Evolutionary conservation across 2,797 vertebrate species (phyloP).

Genomic region (Eulemur coronatus): DNA sequence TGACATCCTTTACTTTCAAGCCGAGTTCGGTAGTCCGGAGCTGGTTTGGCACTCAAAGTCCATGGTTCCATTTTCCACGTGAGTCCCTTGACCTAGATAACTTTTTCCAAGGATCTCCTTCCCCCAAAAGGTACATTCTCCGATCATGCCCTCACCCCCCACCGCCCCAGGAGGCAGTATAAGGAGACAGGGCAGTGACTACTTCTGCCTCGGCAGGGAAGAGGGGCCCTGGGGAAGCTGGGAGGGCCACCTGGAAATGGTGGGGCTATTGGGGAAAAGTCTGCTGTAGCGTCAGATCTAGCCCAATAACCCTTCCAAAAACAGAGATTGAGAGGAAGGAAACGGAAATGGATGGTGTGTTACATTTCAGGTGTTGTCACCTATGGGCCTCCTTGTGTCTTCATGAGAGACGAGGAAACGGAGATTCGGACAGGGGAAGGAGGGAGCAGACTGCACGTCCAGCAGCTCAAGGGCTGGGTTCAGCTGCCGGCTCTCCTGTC

Average conservation of each 20-base stretch:
- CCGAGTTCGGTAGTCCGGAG: not conserved
- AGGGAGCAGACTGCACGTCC: rapidly evolving
- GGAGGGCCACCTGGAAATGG: not conserved
- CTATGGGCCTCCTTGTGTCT: not conserved
- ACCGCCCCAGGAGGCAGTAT: not conserved
- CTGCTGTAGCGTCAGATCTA: not conserved
- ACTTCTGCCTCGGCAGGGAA: not conserved
- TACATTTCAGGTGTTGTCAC: not conserved
- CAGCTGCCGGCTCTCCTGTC: not conserved
- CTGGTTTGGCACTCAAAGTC: not conserved
- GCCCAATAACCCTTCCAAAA: not conserved
- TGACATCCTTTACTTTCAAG: not conserved
- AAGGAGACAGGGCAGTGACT: not conserved
- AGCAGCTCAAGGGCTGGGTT: rapidly evolving
- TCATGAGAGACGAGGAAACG: not conserved
- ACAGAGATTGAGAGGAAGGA: not conserved
- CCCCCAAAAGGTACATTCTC: not conserved
- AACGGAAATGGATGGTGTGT: not conserved
- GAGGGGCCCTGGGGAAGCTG: not conserved
- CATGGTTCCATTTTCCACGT: not conserved
- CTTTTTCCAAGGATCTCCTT: not conserved
- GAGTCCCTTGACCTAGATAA: not conserved
- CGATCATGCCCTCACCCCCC: rapidly evolving
- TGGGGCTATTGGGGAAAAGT: not conserved
- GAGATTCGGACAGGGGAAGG: not conserved